phyloP scores from a whole-genome alignment of 1,140 invertebrate genomes.

The Anastrepha ludens region DNA sequence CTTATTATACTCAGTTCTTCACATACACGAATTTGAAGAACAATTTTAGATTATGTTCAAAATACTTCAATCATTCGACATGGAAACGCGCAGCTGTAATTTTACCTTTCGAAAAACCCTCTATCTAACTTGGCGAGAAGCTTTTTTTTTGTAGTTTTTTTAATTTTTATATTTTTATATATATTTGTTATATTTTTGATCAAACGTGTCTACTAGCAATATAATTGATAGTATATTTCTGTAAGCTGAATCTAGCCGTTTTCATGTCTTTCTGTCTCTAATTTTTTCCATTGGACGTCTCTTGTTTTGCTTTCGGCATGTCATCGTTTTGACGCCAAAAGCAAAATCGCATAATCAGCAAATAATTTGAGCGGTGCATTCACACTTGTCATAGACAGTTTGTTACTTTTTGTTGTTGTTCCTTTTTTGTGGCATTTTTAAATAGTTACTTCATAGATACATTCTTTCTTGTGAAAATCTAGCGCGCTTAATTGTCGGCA shows the following conservation, averaged over 20 bases:
- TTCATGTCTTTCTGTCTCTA: not conserved
- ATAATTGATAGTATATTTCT: not conserved
- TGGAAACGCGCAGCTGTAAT: too few relatives aligned
- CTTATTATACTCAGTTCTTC: too few relatives aligned
- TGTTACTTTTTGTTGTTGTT: not conserved
- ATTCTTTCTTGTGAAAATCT: constrained; percentile 4
- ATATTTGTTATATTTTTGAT: not conserved
- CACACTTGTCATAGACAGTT: not conserved
- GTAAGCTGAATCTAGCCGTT: not conserved
- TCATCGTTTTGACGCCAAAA: not conserved
- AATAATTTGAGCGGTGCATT: constrained; percentile 21
- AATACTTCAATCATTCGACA: too few relatives aligned
- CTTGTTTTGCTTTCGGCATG: not conserved
- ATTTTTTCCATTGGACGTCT: not conserved
- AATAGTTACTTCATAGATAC: constrained; percentile 17
- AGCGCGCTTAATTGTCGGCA: not conserved
- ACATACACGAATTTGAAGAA: too few relatives aligned
- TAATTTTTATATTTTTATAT: not conserved
- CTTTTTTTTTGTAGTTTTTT: too few relatives aligned
- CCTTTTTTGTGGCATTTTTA: not conserved
- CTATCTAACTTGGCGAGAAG: too few relatives aligned
- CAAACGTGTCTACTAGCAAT: not conserved
- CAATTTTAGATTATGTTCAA: too few relatives aligned
- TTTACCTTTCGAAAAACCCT: too few relatives aligned
- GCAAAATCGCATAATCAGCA: constrained; percentile 33